Percentiles rank a stretch among this genome's conserved stretches.
These are phyloP conservation scores for Halictus ligatus DNA, from an alignment of 2,888 invertebrate genomes.

Conservation along the genomic window DNA sequence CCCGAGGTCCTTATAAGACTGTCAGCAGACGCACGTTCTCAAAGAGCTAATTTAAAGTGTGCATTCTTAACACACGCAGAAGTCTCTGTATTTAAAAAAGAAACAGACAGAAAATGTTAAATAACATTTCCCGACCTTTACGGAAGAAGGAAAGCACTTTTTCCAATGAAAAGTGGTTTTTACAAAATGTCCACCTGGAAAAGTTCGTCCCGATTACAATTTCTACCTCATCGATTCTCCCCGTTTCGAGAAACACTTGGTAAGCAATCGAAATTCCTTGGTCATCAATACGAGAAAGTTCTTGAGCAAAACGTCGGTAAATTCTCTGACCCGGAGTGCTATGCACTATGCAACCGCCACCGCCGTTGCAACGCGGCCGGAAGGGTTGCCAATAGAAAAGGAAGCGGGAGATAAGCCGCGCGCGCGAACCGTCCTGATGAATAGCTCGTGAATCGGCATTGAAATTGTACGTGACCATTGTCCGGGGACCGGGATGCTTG, in stretches of 20 bases:
- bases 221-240: background rate
- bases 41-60: too few species aligned
- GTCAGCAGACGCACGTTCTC: too few species aligned
- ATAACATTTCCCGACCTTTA: too few species aligned
- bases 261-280: background rate
- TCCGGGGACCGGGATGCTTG: conserved; percentile 39
- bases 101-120: too few species aligned
- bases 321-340: background rate
- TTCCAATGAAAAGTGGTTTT: too few species aligned
- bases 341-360: conserved; percentile 1
- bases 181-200: too few species aligned
- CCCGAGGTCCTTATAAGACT: too few species aligned
- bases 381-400: conserved; percentile 39
- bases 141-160: too few species aligned
- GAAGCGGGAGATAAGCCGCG: conserved; percentile 60
- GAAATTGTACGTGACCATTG: conserved; percentile 58
- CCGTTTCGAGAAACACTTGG: background rate
- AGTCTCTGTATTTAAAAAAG: too few species aligned
- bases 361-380: conserved; percentile 26
- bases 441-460: conserved; percentile 60
- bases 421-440: conserved; percentile 56
- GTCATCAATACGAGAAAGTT: background rate
- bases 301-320: background rate
- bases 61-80: too few species aligned
- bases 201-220: background rate